Conservation (phyloP, 2,113 vertebrate species). For the Cavia aperea region DNA sequence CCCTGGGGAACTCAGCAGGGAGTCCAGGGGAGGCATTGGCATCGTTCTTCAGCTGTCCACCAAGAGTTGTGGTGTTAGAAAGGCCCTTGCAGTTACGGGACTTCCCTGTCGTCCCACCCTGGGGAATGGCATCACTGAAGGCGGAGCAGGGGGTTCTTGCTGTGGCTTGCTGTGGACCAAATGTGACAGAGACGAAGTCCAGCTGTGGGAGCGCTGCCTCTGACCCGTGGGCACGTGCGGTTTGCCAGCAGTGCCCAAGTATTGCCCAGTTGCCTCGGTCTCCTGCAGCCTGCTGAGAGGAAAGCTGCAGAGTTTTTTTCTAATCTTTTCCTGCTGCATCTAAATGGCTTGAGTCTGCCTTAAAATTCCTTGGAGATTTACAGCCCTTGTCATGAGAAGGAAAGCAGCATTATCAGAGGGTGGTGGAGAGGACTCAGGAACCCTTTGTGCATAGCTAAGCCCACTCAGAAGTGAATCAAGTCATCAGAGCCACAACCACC, state of each 20-base stretch:
- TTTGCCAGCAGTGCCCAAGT: not conserved
- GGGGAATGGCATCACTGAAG: not conserved
- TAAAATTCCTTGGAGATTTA: not conserved
- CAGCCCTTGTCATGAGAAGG: not conserved
- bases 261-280: not conserved
- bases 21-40: not conserved
- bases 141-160: not conserved
- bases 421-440: not conserved
- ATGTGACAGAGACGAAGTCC: not conserved
- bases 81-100: accelerated
- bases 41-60: not conserved
- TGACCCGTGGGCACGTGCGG: not conserved
- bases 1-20: not conserved
- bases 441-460: accelerated
- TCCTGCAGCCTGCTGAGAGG: not conserved
- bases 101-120: not conserved
- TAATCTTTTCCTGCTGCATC: not conserved
- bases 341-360: not conserved
- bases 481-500: not conserved
- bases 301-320: not conserved
- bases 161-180: not conserved
- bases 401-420: not conserved
- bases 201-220: not conserved
- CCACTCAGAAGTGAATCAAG: not conserved
- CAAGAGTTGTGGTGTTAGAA: not conserved